A percentile compares a stretch with the other conserved stretches of the same genome.
These are phyloP conservation scores for Corythornis cristatus DNA, from an alignment of 2,113 vertebrate species.

Conservation along the genomic window DNA sequence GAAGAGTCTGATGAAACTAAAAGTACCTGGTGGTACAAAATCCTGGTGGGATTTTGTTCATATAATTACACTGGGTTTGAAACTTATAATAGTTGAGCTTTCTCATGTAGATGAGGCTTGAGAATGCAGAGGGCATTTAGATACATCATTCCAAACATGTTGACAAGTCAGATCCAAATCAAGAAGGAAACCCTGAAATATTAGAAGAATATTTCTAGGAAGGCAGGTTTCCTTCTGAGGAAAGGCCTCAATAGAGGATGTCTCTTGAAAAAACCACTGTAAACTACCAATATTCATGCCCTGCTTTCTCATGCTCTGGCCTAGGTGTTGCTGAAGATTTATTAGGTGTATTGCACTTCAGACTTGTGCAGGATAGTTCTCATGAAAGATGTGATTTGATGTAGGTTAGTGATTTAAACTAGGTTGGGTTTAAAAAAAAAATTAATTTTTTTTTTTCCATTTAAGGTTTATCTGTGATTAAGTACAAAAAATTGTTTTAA, in stretches of 20 bases:
- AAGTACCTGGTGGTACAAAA: neutral
- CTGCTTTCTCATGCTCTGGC: neutral
- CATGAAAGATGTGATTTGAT: neutral
- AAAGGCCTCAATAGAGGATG: neutral
- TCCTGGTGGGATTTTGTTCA: neutral
- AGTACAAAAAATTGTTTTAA: neutral
- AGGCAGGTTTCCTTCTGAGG: neutral
- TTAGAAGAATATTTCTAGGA: neutral
- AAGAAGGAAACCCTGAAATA: neutral
- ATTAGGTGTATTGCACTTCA: neutral
- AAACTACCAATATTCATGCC: neutral
- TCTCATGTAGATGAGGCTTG: neutral
- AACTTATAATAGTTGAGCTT: neutral
- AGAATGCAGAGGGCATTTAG: neutral
- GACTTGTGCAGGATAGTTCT: neutral
- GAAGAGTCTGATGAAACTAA: neutral
- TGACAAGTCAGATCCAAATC: neutral
- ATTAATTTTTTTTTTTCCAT: too few species aligned
- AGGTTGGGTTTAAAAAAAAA: neutral
- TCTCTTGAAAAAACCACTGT: neutral
- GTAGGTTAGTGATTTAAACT: neutral
- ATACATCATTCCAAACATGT: neutral
- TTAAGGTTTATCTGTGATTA: neutral
- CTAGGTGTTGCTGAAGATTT: neutral
- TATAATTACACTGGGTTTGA: neutral